Evolutionary conservation across 2,113 vertebrate species (phyloP), one percentile per base, ranked within the genome.

Genomic region (Coracopsis vasa): DNA sequence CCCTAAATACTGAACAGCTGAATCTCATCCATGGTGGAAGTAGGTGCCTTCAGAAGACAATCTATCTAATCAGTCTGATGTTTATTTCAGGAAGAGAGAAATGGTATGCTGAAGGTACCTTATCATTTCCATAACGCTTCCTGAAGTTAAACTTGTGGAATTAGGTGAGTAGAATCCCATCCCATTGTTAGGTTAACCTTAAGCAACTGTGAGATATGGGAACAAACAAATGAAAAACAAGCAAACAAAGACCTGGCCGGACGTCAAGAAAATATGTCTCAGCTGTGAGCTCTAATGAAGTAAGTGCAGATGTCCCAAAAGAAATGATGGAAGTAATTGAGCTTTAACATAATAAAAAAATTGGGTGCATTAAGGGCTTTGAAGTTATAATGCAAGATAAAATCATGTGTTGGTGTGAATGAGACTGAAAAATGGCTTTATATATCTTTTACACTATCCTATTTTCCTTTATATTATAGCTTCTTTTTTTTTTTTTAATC

Each of bases 281-380:
- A 95, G 51, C 65, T 85, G 74, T 7, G 19, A 95, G n/a, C 41
- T 77, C 21, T 92, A 82, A 79, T 87, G 80, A 94, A 81, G 23
- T 81, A 86, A 92, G 35, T 86, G 74, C 33, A 65, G n/a, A 90
- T 69, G 53, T 94, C 84, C 84, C 83, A 64, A 81, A 92, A 91
- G 61, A 95, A 96, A 84, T 79, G 25, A 78, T 41, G 19, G 28
- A 91, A 81, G 39, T 89, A 95, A 91, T 72, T 91, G 77, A 89
- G 67, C 31, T 88, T 67, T 42, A 81, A 77, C 23, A 47, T 62
- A 16, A 10, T 1, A 28, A 47, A 79, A 79, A 58, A 78, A 25
- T 5, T 21, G 33, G 17, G 60, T 72, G 8, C 16, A 31, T 85
- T 89, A 92, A 82, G 0, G 11, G 9, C 74, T 94, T 91, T 94